Percentiles rank a stretch among this genome's conserved stretches.
phyloP scores from a whole-genome alignment of 2,113 vertebrate genomes.

The mouse (Mus musculus) region GRCm39 chr12:56672001-56672500 shows the following conservation, averaged over 20 bases:
- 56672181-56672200: background rate
- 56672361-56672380: background rate
- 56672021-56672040: background rate
- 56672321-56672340: background rate
- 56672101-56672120: background rate
- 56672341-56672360: too few species aligned
- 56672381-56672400: too few species aligned
- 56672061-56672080: slow-evolving; percentile 17
- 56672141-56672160: background rate
- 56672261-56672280: background rate
- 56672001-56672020: background rate
- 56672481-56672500: background rate
- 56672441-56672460: background rate
- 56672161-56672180: background rate
- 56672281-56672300: background rate
- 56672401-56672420: background rate
- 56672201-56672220: background rate
- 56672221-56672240: background rate
- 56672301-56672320: background rate
- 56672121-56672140: background rate
- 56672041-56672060: slow-evolving; percentile 18
- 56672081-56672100: slow-evolving; percentile 21
- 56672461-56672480: background rate
- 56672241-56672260: background rate
- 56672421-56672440: background rate